A percentile compares a stretch with the other conserved stretches of the same genome.
These are phyloP conservation scores for Mythimna loreyi DNA, from an alignment of 2,888 invertebrate species.

Conservation along the genomic window DNA sequence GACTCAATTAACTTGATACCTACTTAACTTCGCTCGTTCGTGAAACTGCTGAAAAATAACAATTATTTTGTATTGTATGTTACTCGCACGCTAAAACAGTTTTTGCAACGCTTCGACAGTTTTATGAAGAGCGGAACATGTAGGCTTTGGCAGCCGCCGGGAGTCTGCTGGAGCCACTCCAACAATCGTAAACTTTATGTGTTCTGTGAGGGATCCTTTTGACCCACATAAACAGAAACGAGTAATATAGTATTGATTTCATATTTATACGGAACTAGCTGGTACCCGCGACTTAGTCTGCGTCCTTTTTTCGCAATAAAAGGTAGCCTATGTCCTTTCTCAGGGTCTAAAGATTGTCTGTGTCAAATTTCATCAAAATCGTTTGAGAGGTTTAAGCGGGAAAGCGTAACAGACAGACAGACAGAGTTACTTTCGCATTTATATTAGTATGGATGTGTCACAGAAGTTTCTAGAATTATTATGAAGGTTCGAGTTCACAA, in stretches of 20 bases:
- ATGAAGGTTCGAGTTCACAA: neutral
- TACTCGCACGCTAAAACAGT: neutral
- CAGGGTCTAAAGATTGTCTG: too few species aligned
- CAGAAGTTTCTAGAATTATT: neutral
- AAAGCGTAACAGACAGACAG: too few species aligned
- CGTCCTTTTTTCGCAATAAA: too few species aligned
- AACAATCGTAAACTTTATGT: conserved; percentile 70
- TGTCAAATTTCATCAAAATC: too few species aligned
- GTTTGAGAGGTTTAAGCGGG: too few species aligned
- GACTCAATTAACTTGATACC: neutral
- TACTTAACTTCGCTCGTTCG: neutral
- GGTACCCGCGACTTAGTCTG: too few species aligned
- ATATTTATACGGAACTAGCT: neutral
- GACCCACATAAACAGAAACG: conserved; percentile 19
- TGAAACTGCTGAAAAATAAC: neutral
- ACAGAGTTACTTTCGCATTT: too few species aligned
- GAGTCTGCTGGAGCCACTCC: conserved; percentile 68
- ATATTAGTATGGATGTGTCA: too few species aligned
- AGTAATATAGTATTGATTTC: neutral
- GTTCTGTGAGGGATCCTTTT: conserved; percentile 45
- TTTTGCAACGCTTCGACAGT: conserved; percentile 5
- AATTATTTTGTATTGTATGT: neutral
- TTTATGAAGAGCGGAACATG: conserved; percentile 9
- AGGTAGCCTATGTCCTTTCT: too few species aligned
- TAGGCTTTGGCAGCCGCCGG: conserved; percentile 2